Conservation (phyloP, 2,113 vertebrate species). For the Otus sunia region DNA sequence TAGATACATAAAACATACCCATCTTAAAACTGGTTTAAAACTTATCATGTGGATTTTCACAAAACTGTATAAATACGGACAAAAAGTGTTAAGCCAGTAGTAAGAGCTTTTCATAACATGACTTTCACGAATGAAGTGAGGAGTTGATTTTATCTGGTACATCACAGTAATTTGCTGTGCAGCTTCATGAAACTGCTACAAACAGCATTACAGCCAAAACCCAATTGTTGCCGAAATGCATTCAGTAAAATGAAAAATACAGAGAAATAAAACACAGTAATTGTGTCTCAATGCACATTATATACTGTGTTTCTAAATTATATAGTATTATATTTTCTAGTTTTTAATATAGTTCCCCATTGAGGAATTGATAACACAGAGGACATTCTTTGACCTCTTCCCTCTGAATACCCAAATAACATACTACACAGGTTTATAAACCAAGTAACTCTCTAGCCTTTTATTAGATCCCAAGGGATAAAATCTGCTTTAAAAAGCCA, state of each 20-base stretch:
- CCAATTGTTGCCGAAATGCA: constrained; percentile 73
- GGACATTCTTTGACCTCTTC: constrained; percentile 70
- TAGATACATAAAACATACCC: neutral
- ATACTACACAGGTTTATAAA: constrained; percentile 68
- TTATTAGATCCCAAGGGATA: constrained; percentile 73
- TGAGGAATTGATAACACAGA: constrained; percentile 70
- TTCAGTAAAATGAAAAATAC: constrained; percentile 75
- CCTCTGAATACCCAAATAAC: constrained; percentile 73
- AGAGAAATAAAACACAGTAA: constrained; percentile 73
- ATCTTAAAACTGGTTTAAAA: neutral
- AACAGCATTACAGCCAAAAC: constrained; percentile 72
- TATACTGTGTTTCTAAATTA: constrained; percentile 72
- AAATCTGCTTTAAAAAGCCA: constrained; percentile 66
- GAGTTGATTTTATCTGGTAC: constrained; percentile 68
- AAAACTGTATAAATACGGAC: neutral
- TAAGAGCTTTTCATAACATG: constrained; percentile 28
- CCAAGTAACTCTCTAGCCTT: constrained; percentile 58
- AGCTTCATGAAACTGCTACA: constrained; percentile 74
- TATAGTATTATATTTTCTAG: constrained; percentile 68
- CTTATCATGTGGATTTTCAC: neutral
- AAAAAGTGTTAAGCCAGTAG: constrained; percentile 11
- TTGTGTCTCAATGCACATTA: constrained; percentile 74
- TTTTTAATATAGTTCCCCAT: constrained; percentile 76
- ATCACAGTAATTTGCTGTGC: constrained; percentile 70
- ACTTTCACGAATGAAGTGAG: constrained; percentile 61